Base-by-base conservation (phyloP, 2,888 invertebrate species). In the Liodrosophila aerea region DNA sequence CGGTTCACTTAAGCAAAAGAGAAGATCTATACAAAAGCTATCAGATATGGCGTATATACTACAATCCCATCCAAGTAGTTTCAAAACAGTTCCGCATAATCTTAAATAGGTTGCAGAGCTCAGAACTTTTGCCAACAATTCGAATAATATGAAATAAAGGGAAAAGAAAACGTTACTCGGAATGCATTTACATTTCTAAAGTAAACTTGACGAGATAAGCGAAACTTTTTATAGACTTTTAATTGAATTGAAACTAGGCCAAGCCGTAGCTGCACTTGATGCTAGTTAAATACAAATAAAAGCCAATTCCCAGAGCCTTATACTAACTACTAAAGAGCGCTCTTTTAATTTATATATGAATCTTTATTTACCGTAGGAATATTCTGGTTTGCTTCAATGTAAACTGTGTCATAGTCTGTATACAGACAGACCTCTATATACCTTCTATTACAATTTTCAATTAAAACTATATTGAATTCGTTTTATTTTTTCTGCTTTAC, bases 81-180 rank as follows among this genome's bases (percentile, higher is more conserved):
- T 22, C 22, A 9, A 39, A 22, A 1, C 50, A 4, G 15, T 49
- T 16, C 50, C 37, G 41, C 41, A 51, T 51, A 27, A 29, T 43
- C 43, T n/a, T 43, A 12, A 40, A 50, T 50, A 18, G 9, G 18
- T 4, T 36, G 36, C 43, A 43, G 51, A 22, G 22, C 22, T 34
- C 16, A 27, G 43, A 52, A 43, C 22, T 51, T 41, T 45, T 53
- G 16, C 13, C 7, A 5, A 51, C 41, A 27, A 43, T 51, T 41
- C 50, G 8, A 11, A 36, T 27, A 9, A 36, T 36, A 27, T 12
- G 5, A 12, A 12, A 7, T 11, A 9, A 27, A 30, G 45, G 13
- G 9, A 2, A 51, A 39, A 39, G 39, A 15, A 22, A 22, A 22
- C 22, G 3, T 22, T 22, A 22, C 22, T 22, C 5, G 22, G 3